Percentiles rank a stretch among this genome's conserved stretches.
Conservation (phyloP, 2,797 vertebrate genomes). For the Xenentodon cancila region DNA sequence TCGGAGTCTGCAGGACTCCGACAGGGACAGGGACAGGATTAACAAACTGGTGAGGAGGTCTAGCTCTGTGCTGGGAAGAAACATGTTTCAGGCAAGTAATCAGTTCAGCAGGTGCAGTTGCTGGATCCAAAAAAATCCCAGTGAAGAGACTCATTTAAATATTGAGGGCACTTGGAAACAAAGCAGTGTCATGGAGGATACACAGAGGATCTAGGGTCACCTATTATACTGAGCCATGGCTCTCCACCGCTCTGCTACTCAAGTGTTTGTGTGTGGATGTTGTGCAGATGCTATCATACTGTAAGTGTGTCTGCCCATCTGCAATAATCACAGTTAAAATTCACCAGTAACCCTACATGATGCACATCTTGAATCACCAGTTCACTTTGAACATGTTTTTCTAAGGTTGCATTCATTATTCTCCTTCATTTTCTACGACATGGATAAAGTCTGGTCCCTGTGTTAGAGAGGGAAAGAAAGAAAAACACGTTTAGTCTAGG, state of each 20-base stretch:
- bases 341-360: not conserved
- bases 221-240: conserved; percentile 61
- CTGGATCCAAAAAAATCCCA: conserved; percentile 51
- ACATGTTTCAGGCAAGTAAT: conserved; percentile 33
- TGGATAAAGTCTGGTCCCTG: not conserved
- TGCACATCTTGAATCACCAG: not conserved
- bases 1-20: no score
- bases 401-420: not conserved
- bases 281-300: conserved; percentile 43
- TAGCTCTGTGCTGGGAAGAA: no score
- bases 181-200: conserved; percentile 64
- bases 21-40: no score
- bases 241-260: conserved; percentile 58
- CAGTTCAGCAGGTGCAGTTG: conserved; percentile 49
- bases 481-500: no score
- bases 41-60: no score
- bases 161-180: conserved; percentile 69
- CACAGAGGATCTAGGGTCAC: conserved; percentile 60
- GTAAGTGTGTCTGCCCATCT: conserved; percentile 31
- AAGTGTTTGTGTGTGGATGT: conserved; percentile 72
- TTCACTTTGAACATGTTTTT: conserved; percentile 3
- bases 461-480: no score
- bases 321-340: conserved; percentile 33
- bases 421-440: not conserved
- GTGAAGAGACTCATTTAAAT: conserved; percentile 64